A percentile compares a stretch with the other conserved stretches of the same genome.
Evolutionary conservation across 2,113 vertebrate species (phyloP).

Genomic region (Mormoops blainvillei): DNA sequence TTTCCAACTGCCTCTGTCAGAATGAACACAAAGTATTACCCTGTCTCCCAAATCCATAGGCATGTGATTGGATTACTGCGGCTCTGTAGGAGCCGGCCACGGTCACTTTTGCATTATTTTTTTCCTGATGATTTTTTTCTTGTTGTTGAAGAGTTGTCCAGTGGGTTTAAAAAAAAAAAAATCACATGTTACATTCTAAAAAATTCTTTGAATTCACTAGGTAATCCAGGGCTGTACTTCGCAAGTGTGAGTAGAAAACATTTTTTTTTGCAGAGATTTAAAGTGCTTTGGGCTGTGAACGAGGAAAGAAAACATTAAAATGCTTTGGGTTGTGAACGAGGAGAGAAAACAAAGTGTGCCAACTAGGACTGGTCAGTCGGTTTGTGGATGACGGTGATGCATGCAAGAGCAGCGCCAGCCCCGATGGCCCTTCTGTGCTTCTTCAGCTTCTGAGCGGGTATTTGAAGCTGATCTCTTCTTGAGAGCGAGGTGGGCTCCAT

Average conservation of each 20-base stretch:
- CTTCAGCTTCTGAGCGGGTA: background rate
- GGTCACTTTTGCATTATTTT: background rate
- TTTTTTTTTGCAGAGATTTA: background rate
- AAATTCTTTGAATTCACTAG: background rate
- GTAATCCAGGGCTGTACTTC: background rate
- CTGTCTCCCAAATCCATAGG: slow-evolving; percentile 51
- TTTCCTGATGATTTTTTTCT: slow-evolving; percentile 1
- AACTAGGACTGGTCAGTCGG: background rate
- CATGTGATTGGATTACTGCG: background rate
- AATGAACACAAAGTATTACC: slow-evolving; percentile 67
- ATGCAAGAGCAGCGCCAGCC: background rate
- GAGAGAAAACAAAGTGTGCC: background rate
- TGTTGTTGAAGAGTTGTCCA: slow-evolving; percentile 21
- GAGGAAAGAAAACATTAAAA: background rate
- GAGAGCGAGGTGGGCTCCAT: background rate
- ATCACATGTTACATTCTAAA: background rate
- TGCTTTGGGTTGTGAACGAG: background rate
- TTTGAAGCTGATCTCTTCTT: background rate
- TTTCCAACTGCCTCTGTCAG: slow-evolving; percentile 73
- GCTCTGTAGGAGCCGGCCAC: background rate
- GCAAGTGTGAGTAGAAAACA: background rate
- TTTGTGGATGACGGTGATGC: background rate
- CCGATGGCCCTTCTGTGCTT: background rate
- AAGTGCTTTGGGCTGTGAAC: background rate
- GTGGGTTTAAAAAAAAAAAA: background rate